A percentile compares a stretch with the other conserved stretches of the same genome.
phyloP scores from a whole-genome alignment of 2,797 vertebrate species.

The Myotis pilosus region DNA sequence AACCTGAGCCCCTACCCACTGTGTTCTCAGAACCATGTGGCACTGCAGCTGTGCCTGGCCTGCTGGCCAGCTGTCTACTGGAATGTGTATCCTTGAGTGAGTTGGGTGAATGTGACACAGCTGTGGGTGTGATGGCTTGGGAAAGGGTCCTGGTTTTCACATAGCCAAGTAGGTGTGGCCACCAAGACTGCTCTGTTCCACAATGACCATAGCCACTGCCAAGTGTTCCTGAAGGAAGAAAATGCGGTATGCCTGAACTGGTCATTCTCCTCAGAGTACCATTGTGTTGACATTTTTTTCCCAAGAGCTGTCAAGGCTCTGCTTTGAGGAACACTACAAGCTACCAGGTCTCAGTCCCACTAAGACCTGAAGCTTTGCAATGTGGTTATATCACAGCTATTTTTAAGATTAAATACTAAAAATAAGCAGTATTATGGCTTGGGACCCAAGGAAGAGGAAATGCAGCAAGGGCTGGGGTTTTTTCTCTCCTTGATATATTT shows the following conservation, averaged over 20 bases:
- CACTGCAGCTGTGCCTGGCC: not conserved
- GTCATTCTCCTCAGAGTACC: not conserved
- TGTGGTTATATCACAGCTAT: slow-evolving; percentile 4
- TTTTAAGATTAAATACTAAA: slow-evolving; percentile 19
- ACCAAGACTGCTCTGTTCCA: not conserved
- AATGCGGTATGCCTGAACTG: not conserved
- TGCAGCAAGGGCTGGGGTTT: not conserved
- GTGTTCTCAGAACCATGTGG: not conserved
- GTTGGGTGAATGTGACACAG: not conserved
- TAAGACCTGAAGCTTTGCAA: not conserved
- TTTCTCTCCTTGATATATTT: too few relatives aligned
- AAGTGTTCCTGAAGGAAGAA: not conserved
- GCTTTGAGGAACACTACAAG: not conserved
- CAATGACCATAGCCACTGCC: not conserved
- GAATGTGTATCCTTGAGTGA: not conserved
- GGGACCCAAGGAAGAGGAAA: not conserved
- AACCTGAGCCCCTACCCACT: not conserved
- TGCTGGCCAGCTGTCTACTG: not conserved
- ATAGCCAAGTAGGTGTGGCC: not conserved
- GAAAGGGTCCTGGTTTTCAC: not conserved
- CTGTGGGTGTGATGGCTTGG: not conserved
- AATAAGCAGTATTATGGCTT: not conserved
- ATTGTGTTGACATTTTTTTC: not conserved
- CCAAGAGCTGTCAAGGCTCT: not conserved
- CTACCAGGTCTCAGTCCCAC: not conserved